Evolutionary conservation across 2,797 vertebrate genomes (phyloP).

Genomic region (Scarus forsteni): DNA sequence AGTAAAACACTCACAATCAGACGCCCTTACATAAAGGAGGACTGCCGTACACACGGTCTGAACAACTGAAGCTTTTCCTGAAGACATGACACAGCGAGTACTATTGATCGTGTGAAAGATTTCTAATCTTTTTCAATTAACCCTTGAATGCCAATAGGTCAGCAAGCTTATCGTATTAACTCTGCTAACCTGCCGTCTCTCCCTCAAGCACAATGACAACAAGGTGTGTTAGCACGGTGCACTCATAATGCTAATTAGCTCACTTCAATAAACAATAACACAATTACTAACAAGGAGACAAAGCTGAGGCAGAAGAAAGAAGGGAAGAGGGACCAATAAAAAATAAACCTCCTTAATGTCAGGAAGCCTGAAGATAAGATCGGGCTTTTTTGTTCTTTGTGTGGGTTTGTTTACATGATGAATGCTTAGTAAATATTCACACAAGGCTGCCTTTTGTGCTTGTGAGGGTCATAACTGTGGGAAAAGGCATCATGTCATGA

Average conservation of each 20-base stretch:
- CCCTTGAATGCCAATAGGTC: background rate
- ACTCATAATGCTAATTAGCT: slow-evolving; percentile 14
- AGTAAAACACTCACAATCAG: slow-evolving; percentile 53
- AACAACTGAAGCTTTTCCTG: slow-evolving; percentile 21
- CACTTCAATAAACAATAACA: slow-evolving; percentile 29
- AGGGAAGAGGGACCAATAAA: slow-evolving; percentile 1
- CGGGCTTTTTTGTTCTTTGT: slow-evolving; percentile 4
- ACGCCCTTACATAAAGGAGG: slow-evolving; percentile 41
- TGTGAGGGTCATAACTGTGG: too few species aligned
- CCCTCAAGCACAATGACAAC: slow-evolving; percentile 14
- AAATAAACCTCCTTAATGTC: slow-evolving; percentile 19
- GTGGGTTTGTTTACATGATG: slow-evolving; percentile 9
- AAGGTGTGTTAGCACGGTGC: background rate
- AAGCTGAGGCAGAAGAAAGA: slow-evolving; percentile 18
- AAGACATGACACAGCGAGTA: background rate
- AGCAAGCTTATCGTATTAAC: slow-evolving; percentile 13
- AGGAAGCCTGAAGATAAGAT: slow-evolving; percentile 25
- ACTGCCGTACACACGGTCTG: slow-evolving; percentile 24
- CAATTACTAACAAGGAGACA: slow-evolving; percentile 9
- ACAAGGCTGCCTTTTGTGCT: slow-evolving; percentile 14
- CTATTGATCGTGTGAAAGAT: background rate
- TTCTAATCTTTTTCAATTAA: slow-evolving; percentile 8
- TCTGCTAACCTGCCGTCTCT: background rate
- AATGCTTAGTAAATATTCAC: slow-evolving; percentile 5
- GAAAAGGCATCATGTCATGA: too few species aligned